Evolutionary conservation across 2,888 invertebrate genomes (phyloP).

Genomic region (Metellina segmentata): DNA sequence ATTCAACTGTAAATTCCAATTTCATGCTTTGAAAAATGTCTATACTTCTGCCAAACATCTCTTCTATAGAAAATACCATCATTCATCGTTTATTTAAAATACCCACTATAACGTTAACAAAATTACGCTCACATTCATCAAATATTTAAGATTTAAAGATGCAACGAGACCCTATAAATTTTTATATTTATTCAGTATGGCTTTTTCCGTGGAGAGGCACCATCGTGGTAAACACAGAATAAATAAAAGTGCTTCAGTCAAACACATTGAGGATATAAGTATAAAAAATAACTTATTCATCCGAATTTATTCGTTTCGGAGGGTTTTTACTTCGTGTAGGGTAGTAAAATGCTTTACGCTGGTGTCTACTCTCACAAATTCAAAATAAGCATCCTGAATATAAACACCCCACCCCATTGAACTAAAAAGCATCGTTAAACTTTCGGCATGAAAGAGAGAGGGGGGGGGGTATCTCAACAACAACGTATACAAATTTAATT

Average conservation of each 20-base stretch:
- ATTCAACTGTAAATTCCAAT: constrained; percentile 12
- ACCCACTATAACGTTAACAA: not conserved
- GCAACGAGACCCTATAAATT: not conserved
- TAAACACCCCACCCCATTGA: constrained; percentile 1
- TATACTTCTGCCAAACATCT: constrained; percentile 1
- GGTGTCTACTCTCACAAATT: constrained; percentile 11
- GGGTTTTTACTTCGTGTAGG: constrained; percentile 13
- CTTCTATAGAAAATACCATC: not conserved
- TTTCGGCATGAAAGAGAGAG: not conserved
- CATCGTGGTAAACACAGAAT: too few relatives aligned
- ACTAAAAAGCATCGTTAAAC: constrained; percentile 16
- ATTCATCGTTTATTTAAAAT: not conserved
- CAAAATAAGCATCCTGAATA: constrained; percentile 17
- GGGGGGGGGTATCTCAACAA: not conserved
- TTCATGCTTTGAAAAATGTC: not conserved
- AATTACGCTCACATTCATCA: not conserved
- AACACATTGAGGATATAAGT: not conserved
- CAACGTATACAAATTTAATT: constrained; percentile 15
- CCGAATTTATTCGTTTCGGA: constrained; percentile 9
- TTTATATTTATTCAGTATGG: not conserved
- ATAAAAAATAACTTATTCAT: not conserved
- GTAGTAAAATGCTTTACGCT: not conserved
- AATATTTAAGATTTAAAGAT: not conserved
- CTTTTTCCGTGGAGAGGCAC: not conserved
- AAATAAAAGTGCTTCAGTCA: not conserved